A percentile compares a stretch with the other conserved stretches of the same genome.
phyloP scores from a whole-genome alignment of 2,888 invertebrate genomes.

The Scotopteryx bipunctaria region DNA sequence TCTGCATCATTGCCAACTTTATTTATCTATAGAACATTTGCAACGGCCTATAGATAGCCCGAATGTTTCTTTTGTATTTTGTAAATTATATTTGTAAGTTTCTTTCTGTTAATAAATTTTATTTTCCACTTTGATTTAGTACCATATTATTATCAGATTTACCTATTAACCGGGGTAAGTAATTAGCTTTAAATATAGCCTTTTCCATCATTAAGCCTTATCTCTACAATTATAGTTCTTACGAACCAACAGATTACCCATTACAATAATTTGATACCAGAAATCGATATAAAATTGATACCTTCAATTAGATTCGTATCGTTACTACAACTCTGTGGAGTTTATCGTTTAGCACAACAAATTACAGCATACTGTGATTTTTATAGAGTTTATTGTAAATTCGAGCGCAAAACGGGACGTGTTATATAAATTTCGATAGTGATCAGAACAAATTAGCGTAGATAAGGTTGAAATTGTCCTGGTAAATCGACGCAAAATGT shows the following conservation, averaged over 20 bases:
- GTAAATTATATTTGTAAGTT: no score
- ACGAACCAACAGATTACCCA: slow-evolving; percentile 25
- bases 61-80: no score
- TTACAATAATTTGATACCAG: slow-evolving; percentile 30
- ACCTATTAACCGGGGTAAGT: not conserved
- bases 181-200: not conserved
- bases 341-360: slow-evolving; percentile 33
- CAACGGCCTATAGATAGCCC: no score
- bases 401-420: not conserved
- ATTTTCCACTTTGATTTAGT: no score
- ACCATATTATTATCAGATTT: no score
- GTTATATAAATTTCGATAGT: slow-evolving; percentile 15
- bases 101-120: no score
- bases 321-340: slow-evolving; percentile 20
- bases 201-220: not conserved
- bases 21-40: no score
- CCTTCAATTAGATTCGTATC: slow-evolving; percentile 27
- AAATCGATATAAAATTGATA: slow-evolving; percentile 25
- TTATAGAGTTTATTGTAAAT: slow-evolving; percentile 1
- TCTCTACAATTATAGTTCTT: slow-evolving; percentile 22
- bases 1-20: not conserved
- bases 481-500: slow-evolving; percentile 2
- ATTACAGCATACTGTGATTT: slow-evolving; percentile 22
- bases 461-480: slow-evolving; percentile 14
- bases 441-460: slow-evolving; percentile 4